These are phyloP conservation scores for Triplophysa bombifrons DNA, from an alignment of 2,797 vertebrate species.

Conservation along the genomic window DNA sequence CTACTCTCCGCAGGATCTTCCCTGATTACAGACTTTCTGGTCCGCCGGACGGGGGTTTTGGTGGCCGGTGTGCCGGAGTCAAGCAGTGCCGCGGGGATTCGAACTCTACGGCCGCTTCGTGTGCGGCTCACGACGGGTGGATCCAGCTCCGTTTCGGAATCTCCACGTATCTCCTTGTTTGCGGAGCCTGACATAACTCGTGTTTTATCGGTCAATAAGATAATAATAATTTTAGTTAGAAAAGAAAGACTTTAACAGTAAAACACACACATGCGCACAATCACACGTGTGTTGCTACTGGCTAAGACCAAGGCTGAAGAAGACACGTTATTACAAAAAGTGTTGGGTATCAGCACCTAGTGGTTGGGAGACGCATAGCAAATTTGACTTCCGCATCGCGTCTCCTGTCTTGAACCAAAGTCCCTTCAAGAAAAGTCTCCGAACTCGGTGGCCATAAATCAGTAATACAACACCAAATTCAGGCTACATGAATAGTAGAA, in stretches of 20 bases:
- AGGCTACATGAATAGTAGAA: too few relatives aligned
- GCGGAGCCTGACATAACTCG: not conserved
- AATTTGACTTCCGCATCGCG: too few relatives aligned
- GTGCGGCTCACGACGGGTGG: slow-evolving; percentile 66
- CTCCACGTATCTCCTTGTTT: not conserved
- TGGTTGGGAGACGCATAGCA: slow-evolving; percentile 1
- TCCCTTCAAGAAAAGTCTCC: too few relatives aligned
- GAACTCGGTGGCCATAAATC: too few relatives aligned
- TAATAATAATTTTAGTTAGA: too few relatives aligned
- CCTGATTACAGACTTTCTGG: slow-evolving; percentile 67
- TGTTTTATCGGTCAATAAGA: not conserved
- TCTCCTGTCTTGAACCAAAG: not conserved
- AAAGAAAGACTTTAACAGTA: not conserved
- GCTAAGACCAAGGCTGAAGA: not conserved
- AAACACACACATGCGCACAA: not conserved
- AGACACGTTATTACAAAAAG: too few relatives aligned
- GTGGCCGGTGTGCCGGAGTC: slow-evolving; percentile 46
- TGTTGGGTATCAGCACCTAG: not conserved
- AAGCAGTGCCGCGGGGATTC: slow-evolving; percentile 59
- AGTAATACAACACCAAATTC: too few relatives aligned
- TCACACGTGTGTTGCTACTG: slow-evolving; percentile 7
- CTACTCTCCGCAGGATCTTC: slow-evolving; percentile 47
- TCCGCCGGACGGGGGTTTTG: slow-evolving; percentile 68
- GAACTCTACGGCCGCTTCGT: slow-evolving; percentile 75
- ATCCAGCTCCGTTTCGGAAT: slow-evolving; percentile 27